Conservation (phyloP, 2,113 vertebrate species). For the Lonchura striata region DNA sequence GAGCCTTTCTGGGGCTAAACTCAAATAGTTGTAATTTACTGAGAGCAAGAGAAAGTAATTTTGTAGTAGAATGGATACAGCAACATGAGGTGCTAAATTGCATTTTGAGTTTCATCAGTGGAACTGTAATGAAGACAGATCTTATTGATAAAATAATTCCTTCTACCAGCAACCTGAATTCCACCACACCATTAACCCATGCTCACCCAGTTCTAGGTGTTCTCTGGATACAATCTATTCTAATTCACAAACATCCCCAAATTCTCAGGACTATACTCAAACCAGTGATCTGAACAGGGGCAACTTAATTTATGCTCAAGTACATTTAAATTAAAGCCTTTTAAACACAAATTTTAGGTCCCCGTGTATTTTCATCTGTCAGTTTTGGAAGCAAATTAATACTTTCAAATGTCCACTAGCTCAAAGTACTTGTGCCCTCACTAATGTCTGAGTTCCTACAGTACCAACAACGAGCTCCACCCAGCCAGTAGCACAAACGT, state of each 20-base stretch:
- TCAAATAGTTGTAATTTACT: not conserved
- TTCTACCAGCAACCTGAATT: not conserved
- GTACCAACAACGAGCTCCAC: slow-evolving; percentile 56
- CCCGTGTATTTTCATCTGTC: not conserved
- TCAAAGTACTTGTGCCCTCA: slow-evolving; percentile 38
- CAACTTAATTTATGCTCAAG: not conserved
- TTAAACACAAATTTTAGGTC: slow-evolving; percentile 48
- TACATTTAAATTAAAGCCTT: slow-evolving; percentile 44
- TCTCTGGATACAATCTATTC: not conserved
- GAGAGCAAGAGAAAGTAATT: not conserved
- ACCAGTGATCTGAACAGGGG: not conserved
- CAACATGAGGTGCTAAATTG: not conserved
- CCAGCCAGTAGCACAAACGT: slow-evolving; percentile 1
- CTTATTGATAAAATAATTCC: not conserved
- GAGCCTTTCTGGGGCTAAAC: not conserved
- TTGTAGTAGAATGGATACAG: not conserved
- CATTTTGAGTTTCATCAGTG: not conserved
- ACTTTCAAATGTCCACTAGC: slow-evolving; percentile 61
- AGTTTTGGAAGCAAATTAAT: slow-evolving; percentile 63
- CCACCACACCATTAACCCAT: not conserved
- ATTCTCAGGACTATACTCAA: not conserved
- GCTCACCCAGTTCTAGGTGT: not conserved
- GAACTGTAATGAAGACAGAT: not conserved
- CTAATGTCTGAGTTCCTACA: slow-evolving; percentile 28
- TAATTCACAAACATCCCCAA: not conserved